phyloP scores from a whole-genome alignment of 2,888 invertebrate species.

The Orchestes rusci region DNA sequence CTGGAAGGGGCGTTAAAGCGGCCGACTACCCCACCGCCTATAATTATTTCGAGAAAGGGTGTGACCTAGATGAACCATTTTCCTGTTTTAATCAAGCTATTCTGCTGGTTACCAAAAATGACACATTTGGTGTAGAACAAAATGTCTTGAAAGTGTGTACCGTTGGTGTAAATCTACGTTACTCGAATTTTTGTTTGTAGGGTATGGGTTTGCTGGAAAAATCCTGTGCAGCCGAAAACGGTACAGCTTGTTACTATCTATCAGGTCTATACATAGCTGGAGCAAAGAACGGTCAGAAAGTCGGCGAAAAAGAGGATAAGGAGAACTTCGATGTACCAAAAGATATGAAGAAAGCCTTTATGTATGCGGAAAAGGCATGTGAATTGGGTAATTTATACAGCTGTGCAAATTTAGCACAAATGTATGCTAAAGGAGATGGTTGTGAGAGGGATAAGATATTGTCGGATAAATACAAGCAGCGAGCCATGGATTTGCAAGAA shows the following conservation, averaged over 20 bases:
- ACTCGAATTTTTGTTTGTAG: conserved; percentile 27
- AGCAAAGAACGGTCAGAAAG: conserved; percentile 47
- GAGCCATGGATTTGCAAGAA: conserved; percentile 64
- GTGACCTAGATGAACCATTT: conserved; percentile 60
- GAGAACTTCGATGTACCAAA: conserved; percentile 44
- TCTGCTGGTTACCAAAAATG: conserved; percentile 53
- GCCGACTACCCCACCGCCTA: conserved; percentile 52
- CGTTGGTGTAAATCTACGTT: too few species aligned
- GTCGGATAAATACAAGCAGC: conserved; percentile 64
- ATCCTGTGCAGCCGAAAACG: conserved; percentile 42
- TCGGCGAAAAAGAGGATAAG: conserved; percentile 15
- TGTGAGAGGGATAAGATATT: conserved; percentile 63
- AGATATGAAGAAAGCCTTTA: conserved; percentile 71
- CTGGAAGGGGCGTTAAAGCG: conserved; percentile 57
- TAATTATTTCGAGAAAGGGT: conserved; percentile 71
- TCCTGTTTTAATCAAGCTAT: conserved; percentile 73
- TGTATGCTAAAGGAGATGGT: conserved; percentile 81
- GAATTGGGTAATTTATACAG: conserved; percentile 77
- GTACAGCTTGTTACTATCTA: conserved; percentile 64
- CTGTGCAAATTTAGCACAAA: conserved; percentile 84
- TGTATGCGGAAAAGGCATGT: conserved; percentile 72
- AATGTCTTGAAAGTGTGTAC: conserved; percentile 49
- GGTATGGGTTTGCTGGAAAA: conserved; percentile 49
- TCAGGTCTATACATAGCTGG: conserved; percentile 74
- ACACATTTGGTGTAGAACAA: conserved; percentile 43